Evolutionary conservation across 2,888 invertebrate species (phyloP).

Genomic region (Oligia strigilis): DNA sequence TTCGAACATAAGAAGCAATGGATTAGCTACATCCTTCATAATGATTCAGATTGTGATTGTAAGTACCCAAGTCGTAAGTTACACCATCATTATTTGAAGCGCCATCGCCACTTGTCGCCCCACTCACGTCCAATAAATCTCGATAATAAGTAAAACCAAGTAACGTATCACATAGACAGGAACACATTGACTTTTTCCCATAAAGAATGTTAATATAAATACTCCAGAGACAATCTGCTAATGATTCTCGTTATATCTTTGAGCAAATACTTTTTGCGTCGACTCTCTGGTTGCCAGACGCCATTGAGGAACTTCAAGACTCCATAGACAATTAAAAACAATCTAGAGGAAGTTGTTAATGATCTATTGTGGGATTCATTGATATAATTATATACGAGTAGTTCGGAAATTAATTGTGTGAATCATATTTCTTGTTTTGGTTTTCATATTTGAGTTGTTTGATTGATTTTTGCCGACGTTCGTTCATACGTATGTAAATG

Average conservation of each 20-base stretch:
- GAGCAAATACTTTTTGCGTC: conserved; percentile 56
- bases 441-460: conserved; percentile 36
- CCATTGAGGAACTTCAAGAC: conserved; percentile 57
- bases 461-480: conserved; percentile 43
- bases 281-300: conserved; percentile 51
- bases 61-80: conserved; percentile 5
- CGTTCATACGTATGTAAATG: conserved; percentile 7
- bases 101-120: conserved; percentile 17
- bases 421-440: conserved; percentile 43
- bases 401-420: conserved; percentile 60
- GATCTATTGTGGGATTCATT: conserved; percentile 60
- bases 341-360: conserved; percentile 63
- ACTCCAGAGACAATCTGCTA: conserved; percentile 65
- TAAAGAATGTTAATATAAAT: conserved; percentile 66
- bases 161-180: conserved; percentile 56
- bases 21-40: background rate
- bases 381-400: conserved; percentile 45
- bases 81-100: conserved; percentile 30
- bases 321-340: conserved; percentile 63
- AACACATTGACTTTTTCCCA: conserved; percentile 57
- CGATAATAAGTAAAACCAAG: conserved; percentile 53
- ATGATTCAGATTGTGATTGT: background rate
- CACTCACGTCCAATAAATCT: conserved; percentile 56
- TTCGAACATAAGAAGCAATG: background rate
- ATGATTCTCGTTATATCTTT: conserved; percentile 66